Evolutionary conservation across 2,797 vertebrate species (phyloP).

Genomic region (Jordanella pulchra): DNA sequence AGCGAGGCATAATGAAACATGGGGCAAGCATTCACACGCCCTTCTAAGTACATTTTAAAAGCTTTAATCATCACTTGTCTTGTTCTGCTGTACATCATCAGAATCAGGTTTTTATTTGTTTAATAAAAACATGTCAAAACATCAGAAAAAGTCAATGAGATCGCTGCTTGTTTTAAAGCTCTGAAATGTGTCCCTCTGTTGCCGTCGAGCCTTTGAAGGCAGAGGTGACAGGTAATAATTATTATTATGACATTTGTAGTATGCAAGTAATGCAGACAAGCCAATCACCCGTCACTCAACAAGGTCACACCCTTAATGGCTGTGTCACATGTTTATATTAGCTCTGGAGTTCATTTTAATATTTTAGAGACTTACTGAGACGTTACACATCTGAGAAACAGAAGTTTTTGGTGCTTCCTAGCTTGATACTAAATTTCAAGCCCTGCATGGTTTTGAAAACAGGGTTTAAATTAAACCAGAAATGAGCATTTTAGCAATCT

Average conservation of each 20-base stretch:
- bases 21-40: not conserved
- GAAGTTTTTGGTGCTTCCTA: not conserved
- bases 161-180: not conserved
- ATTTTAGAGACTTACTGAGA: not conserved
- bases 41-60: not conserved
- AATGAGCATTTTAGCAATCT: not conserved
- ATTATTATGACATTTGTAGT: not conserved
- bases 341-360: not conserved
- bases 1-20: not conserved
- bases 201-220: not conserved
- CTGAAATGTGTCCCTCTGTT: not conserved
- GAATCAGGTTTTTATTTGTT: not conserved
- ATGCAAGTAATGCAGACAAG: not conserved
- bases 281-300: not conserved
- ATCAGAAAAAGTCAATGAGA: not conserved
- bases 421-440: not conserved
- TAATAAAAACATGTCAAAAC: not conserved
- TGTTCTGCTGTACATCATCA: not conserved
- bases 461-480: not conserved
- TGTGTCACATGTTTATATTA: not conserved
- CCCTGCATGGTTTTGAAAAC: constrained; percentile 7
- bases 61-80: not conserved
- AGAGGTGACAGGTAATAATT: too few relatives aligned
- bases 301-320: not conserved
- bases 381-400: not conserved